A percentile compares a stretch with the other conserved stretches of the same genome.
Conservation (phyloP, 1,140 invertebrate species). For the Dufourea novaeangliae region DNA sequence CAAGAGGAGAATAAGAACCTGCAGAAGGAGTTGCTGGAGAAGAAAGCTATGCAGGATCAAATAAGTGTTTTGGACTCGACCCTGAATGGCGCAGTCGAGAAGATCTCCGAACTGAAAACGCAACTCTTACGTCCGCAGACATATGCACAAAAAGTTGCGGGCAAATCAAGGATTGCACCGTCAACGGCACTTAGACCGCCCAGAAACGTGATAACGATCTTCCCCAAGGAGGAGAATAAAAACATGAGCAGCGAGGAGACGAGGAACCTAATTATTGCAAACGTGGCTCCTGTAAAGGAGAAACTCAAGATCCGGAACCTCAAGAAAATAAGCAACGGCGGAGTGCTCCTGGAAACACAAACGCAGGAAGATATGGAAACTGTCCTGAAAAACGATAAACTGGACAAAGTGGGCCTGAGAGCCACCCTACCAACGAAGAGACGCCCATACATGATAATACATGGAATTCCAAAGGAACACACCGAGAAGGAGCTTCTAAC, state of each 20-base stretch:
- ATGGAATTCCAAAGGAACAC: background rate
- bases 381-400: background rate
- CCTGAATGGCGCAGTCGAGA: too few relatives aligned
- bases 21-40: too few relatives aligned
- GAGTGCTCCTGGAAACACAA: background rate
- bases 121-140: too few relatives aligned
- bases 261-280: background rate
- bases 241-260: background rate
- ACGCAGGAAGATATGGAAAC: too few relatives aligned
- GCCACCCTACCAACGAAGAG: background rate
- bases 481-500: background rate
- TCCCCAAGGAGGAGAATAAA: background rate
- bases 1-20: too few relatives aligned
- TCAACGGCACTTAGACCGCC: too few relatives aligned
- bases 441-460: background rate
- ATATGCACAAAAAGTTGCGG: too few relatives aligned
- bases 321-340: background rate
- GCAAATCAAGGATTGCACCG: too few relatives aligned
- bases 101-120: too few relatives aligned
- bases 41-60: too few relatives aligned
- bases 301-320: background rate
- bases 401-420: background rate
- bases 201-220: background rate
- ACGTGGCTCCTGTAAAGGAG: background rate
- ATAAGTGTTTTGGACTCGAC: too few relatives aligned